These are phyloP conservation scores for Taeniopygia guttata DNA, from an alignment of 2,797 vertebrate genomes.

Conservation along the genomic window DNA sequence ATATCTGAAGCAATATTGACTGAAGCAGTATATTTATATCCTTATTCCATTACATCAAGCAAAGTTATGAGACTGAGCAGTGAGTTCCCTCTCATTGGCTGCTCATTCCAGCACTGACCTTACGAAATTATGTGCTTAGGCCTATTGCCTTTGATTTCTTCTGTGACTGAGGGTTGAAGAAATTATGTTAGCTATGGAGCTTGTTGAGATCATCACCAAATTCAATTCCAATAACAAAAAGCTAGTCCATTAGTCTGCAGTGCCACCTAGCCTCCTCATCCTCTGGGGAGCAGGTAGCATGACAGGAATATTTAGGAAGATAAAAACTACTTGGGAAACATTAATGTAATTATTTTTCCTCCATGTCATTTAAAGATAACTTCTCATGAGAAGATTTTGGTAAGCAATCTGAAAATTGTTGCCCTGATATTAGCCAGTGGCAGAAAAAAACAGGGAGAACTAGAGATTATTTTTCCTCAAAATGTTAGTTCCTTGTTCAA, in stretches of 20 bases:
- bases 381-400: neutral
- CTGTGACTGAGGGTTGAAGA: neutral
- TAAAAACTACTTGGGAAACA: neutral
- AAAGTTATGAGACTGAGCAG: neutral
- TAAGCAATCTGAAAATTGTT: neutral
- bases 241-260: conserved; percentile 34
- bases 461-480: neutral
- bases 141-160: neutral
- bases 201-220: neutral
- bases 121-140: neutral
- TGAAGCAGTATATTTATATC: neutral
- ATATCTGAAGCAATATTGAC: neutral
- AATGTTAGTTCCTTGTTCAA: neutral
- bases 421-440: neutral
- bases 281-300: neutral
- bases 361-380: neutral
- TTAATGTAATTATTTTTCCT: fast-evolving
- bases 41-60: neutral
- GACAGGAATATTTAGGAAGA: neutral
- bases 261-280: conserved; percentile 54
- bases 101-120: neutral
- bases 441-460: neutral
- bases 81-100: neutral
- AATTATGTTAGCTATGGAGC: neutral
- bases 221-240: neutral